A percentile compares a stretch with the other conserved stretches of the same genome.
phyloP scores from a whole-genome alignment of 2,113 vertebrate genomes.

The Pterocles burchelli region DNA sequence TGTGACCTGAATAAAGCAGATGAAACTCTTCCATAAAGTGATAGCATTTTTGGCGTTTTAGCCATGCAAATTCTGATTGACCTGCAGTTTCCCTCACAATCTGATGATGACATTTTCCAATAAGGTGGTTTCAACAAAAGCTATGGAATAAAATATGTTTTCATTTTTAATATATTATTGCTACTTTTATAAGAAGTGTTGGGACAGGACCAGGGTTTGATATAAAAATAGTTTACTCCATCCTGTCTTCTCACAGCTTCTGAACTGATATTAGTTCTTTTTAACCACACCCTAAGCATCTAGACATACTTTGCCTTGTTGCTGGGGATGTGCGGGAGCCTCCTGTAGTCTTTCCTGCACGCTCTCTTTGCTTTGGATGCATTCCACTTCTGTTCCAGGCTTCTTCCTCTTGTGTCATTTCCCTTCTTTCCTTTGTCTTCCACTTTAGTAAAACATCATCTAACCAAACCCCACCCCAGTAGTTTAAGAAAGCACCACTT shows the following conservation, averaged over 20 bases:
- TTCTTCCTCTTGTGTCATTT: neutral
- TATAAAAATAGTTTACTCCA: neutral
- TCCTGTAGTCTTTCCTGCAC: neutral
- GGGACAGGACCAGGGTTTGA: neutral
- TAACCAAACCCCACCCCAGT: neutral
- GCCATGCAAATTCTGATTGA: neutral
- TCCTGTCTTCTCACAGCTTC: neutral
- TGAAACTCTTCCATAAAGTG: neutral
- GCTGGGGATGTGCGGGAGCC: neutral
- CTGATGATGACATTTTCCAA: neutral
- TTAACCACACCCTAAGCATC: neutral
- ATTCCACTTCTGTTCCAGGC: neutral
- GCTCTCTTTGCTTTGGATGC: neutral
- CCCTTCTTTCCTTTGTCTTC: neutral
- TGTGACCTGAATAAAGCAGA: neutral
- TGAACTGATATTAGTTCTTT: neutral
- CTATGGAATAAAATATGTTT: neutral
- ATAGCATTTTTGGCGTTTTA: neutral
- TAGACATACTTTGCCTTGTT: neutral
- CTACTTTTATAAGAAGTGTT: neutral
- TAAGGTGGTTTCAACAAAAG: neutral
- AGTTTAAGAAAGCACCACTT: neutral
- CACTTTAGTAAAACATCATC: neutral
- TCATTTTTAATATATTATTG: neutral
- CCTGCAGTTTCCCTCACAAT: neutral